Percentiles rank a stretch among this genome's conserved stretches.
phyloP scores from a whole-genome alignment of 2,888 invertebrate genomes.

The Caenorhabditis zanzibari region DNA sequence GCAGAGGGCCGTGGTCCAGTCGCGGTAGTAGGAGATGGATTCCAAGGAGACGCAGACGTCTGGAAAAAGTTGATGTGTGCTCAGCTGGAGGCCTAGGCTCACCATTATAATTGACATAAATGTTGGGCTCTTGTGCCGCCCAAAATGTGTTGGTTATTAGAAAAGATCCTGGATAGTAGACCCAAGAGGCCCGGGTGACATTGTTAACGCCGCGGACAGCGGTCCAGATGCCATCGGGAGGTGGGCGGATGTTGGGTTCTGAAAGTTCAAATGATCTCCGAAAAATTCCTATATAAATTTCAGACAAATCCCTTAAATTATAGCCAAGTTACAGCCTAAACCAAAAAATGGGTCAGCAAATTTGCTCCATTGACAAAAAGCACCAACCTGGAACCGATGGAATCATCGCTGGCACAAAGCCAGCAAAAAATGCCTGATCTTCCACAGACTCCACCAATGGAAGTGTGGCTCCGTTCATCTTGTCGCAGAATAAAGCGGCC shows the following conservation, averaged over 20 bases:
- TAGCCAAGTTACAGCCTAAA: too few relatives aligned
- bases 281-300: too few relatives aligned
- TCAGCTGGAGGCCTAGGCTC: too few relatives aligned
- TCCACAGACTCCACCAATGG: slow-evolving; percentile 53
- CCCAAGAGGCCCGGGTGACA: slow-evolving; percentile 67
- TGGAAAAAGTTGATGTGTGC: slow-evolving; percentile 41
- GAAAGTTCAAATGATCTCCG: too few relatives aligned
- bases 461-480: slow-evolving; percentile 42
- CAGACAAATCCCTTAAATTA: too few relatives aligned
- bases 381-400: slow-evolving; percentile 42
- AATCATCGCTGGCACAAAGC: slow-evolving; percentile 61
- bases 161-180: slow-evolving; percentile 69
- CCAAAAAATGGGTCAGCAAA: neutral
- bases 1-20: slow-evolving; percentile 70
- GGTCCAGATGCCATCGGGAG: slow-evolving; percentile 69
- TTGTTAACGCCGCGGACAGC: slow-evolving; percentile 69
- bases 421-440: slow-evolving; percentile 66
- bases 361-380: neutral
- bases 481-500: slow-evolving; percentile 58
- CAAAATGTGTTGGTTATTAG: slow-evolving; percentile 66
- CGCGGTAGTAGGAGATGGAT: slow-evolving; percentile 59
- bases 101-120: slow-evolving; percentile 71
- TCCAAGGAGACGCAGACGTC: slow-evolving; percentile 71
- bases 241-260: slow-evolving; percentile 43
- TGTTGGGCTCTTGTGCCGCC: slow-evolving; percentile 71